Evolutionary conservation across 2,888 invertebrate genomes (phyloP), one percentile per base, ranked within the genome.

Genomic region (Macaria liturata): DNA sequence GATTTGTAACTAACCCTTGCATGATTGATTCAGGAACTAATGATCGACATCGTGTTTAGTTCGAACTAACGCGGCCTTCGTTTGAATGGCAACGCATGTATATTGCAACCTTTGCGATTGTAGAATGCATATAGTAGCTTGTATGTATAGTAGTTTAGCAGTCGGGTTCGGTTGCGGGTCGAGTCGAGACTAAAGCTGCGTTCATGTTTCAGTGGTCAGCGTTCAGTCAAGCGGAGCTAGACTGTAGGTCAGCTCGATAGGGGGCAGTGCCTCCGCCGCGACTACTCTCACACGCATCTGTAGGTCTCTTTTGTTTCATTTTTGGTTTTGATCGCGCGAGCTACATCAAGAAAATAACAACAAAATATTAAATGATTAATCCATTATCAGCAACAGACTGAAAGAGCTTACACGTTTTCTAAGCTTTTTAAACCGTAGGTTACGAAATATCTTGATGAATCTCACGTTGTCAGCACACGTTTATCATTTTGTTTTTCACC

Each of bases 181-280:
- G 70, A 70, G 67, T 67, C 69, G 69, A 76, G 78, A 78, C 76
- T 89, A 85, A 91, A 88, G 65, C 72, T 74, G 78, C 83, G 78
- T 89, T 88, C 75, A 88, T 88, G 79, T 91, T 91, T 90, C 91
- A 91, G 91, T 90, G 84, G 78, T 88, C 86, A 84, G 74, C 87
- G 81, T 91, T 78, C 91, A 91, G 79, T 88, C 91, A 77, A 79
- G 76, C 70, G 90, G 89, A 78, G 90, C 90, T 83, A 86, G 86
- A 87, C 81, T 91, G 76, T 91, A 91, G 75, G 68, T 69, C 70
- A 83, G 65, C 76, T 74, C 73, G 71, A 80, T 78, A 89, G 76
- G 88, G 88, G 85, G 88, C 78, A 63, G 70, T 74, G 76, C 85
- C 90, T 89, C 89, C 90, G 90, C 87, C 86, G 87, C 83, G 84